Evolutionary conservation across 2,888 invertebrate species (phyloP).

Genomic region (Gisinianus flammeolus): DNA sequence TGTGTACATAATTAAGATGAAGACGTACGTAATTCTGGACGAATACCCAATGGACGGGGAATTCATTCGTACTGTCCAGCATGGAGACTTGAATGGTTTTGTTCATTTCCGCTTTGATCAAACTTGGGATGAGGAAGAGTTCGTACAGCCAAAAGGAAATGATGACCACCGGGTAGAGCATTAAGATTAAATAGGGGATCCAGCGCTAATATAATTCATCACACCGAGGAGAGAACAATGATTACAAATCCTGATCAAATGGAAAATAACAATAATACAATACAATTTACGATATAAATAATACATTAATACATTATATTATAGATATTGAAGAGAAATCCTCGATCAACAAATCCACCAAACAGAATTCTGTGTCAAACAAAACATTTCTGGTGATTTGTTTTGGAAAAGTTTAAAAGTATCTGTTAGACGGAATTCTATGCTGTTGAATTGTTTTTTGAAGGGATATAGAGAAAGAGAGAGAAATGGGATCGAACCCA

Average conservation of each 20-base stretch:
- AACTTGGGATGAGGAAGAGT: conserved; percentile 9
- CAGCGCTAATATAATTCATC: too few species aligned
- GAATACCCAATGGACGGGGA: not conserved
- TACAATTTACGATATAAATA: not conserved
- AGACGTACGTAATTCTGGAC: conserved; percentile 25
- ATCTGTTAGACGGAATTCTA: too few species aligned
- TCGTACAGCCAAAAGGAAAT: conserved; percentile 11
- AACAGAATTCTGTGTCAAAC: not conserved
- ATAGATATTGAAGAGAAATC: not conserved
- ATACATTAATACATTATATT: not conserved
- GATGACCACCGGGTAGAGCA: not conserved
- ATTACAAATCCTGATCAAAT: too few species aligned
- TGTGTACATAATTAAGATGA: not conserved
- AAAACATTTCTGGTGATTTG: too few species aligned
- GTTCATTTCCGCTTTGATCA: not conserved
- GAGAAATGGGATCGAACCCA: too few species aligned
- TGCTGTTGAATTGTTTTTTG: too few species aligned
- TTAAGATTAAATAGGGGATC: not conserved
- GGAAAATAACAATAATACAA: not conserved
- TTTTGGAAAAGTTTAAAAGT: too few species aligned
- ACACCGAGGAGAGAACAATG: too few species aligned
- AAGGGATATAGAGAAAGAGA: too few species aligned
- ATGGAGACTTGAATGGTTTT: not conserved
- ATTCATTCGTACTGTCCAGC: not conserved
- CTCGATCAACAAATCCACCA: not conserved